Conservation (phyloP, 2,888 invertebrate genomes). For the Caenorhabditis sp. region DNA sequence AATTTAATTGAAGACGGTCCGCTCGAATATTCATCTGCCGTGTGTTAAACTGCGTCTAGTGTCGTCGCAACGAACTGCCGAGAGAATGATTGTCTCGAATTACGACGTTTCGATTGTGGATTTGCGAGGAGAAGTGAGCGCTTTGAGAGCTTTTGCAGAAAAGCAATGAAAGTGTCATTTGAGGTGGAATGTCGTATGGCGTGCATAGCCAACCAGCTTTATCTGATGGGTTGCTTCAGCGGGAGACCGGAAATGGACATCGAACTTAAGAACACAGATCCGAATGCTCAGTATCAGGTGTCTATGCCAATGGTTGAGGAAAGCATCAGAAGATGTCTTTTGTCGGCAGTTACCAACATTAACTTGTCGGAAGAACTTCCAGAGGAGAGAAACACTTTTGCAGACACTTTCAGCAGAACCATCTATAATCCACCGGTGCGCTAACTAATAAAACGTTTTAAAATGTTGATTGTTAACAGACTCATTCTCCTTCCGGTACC, state of each 20-base stretch:
- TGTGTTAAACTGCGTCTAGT: constrained; percentile 67
- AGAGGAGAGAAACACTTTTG: constrained; percentile 51
- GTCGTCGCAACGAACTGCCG: constrained; percentile 72
- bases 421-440: constrained; percentile 60
- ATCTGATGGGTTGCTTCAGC: constrained; percentile 78
- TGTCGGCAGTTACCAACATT: constrained; percentile 78
- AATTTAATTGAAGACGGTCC: constrained; percentile 65
- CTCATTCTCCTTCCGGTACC: constrained; percentile 50
- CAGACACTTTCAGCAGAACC: constrained; percentile 59
- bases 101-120: constrained; percentile 72
- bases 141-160: not conserved
- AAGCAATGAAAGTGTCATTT: constrained; percentile 21
- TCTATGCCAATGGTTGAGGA: constrained; percentile 75
- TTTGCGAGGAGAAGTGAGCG: constrained; percentile 72
- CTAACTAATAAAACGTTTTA: not conserved
- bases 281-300: constrained; percentile 61
- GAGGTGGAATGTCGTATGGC: constrained; percentile 77
- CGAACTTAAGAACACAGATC: constrained; percentile 69
- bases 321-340: constrained; percentile 79
- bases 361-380: constrained; percentile 72
- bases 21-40: constrained; percentile 69
- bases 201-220: constrained; percentile 77
- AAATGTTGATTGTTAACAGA: constrained; percentile 10
- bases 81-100: constrained; percentile 74
- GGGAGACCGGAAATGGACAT: constrained; percentile 76